Percentiles rank a stretch among this genome's conserved stretches.
These are phyloP conservation scores for Ditylenchus dipsaci DNA, from an alignment of 1,140 invertebrate genomes.

Conservation along the genomic window DNA sequence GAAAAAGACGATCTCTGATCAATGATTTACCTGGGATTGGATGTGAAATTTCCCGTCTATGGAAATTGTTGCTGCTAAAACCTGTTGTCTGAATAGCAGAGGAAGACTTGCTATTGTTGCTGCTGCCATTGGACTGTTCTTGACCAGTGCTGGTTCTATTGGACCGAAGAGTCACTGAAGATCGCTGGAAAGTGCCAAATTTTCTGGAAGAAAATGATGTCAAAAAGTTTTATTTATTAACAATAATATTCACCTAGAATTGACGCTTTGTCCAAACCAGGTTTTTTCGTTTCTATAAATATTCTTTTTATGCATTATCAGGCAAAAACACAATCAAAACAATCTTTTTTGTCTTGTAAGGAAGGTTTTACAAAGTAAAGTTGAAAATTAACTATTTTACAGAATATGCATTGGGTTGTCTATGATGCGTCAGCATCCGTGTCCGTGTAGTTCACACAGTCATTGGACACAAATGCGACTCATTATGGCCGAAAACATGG, in stretches of 20 bases:
- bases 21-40: conserved; percentile 22
- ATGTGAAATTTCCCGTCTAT: conserved; percentile 22
- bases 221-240: conserved; percentile 6
- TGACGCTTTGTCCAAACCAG: conserved; percentile 12
- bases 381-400: no score
- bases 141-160: conserved; percentile 1
- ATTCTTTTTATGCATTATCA: background rate
- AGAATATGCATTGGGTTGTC: no score
- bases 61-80: background rate
- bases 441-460: no score
- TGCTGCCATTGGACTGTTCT: background rate
- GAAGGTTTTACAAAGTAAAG: no score
- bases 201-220: background rate
- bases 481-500: no score
- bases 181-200: conserved; percentile 18
- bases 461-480: no score
- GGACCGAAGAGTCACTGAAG: conserved; percentile 1
- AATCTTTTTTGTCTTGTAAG: no score
- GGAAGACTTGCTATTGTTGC: no score
- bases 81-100: no score
- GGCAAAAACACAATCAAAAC: no score
- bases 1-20: no score
- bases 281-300: conserved; percentile 5
- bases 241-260: background rate
- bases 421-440: no score